Conservation (phyloP, 2,113 vertebrate species). For the Egretta garzetta region DNA sequence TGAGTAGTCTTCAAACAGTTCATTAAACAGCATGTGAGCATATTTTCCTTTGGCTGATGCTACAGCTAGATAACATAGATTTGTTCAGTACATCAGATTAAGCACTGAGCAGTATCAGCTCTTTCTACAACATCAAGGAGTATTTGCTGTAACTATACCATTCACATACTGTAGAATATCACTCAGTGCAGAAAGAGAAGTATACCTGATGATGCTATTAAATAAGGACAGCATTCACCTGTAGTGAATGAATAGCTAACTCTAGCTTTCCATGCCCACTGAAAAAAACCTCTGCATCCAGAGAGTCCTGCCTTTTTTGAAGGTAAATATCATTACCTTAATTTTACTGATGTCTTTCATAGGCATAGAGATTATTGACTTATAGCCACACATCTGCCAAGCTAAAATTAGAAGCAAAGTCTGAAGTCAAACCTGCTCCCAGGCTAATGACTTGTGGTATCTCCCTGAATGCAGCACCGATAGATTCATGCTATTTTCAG, state of each 20-base stretch:
- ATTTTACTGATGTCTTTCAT: neutral
- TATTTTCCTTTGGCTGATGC: conserved; percentile 90
- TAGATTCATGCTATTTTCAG: neutral
- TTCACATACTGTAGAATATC: neutral
- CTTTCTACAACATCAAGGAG: neutral
- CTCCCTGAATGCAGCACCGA: neutral
- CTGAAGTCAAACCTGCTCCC: neutral
- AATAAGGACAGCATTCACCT: neutral
- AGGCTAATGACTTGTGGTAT: neutral
- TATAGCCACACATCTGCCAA: neutral
- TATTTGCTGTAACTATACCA: neutral
- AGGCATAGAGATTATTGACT: neutral
- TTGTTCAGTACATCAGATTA: neutral
- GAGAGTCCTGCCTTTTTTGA: neutral
- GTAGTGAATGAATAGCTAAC: neutral
- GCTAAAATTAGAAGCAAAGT: neutral
- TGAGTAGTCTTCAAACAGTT: conserved; percentile 92
- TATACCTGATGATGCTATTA: neutral
- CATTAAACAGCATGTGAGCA: conserved; percentile 89
- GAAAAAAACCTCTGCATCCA: neutral
- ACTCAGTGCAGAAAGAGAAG: neutral
- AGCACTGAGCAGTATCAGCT: neutral
- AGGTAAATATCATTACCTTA: neutral
- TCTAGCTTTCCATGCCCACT: neutral
- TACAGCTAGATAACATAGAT: conserved; percentile 74